phyloP scores from a whole-genome alignment of 1,140 invertebrate genomes.

The Drosophila chauvacae region DNA sequence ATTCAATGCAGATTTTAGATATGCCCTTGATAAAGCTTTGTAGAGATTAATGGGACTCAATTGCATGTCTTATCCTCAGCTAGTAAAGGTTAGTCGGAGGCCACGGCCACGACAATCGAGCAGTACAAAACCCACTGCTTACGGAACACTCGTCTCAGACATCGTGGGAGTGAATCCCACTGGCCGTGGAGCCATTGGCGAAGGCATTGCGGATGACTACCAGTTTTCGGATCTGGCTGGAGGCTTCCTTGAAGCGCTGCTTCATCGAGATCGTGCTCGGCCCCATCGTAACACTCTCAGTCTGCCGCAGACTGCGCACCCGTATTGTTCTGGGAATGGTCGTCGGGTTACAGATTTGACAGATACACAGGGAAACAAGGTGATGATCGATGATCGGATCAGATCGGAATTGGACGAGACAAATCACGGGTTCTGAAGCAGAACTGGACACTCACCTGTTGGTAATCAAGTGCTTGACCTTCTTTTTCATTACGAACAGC shows the following conservation, averaged over 20 bases:
- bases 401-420: slow-evolving; percentile 13
- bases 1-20: not conserved
- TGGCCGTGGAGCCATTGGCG: slow-evolving; percentile 50
- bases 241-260: slow-evolving; percentile 76
- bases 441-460: slow-evolving; percentile 83
- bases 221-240: slow-evolving; percentile 75
- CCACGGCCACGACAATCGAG: slow-evolving; percentile 43
- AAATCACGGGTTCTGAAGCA: not conserved
- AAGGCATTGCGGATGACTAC: slow-evolving; percentile 79
- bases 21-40: not conserved
- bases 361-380: slow-evolving; percentile 4
- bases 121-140: slow-evolving; percentile 22
- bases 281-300: slow-evolving; percentile 67
- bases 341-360: slow-evolving; percentile 12
- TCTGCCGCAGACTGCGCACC: slow-evolving; percentile 75
- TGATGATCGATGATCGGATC: not conserved
- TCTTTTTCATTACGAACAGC: slow-evolving; percentile 87
- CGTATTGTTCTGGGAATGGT: slow-evolving; percentile 68
- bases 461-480: slow-evolving; percentile 85
- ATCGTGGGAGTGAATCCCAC: slow-evolving; percentile 65
- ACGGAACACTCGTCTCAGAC: slow-evolving; percentile 35
- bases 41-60: not conserved
- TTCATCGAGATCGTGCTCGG: slow-evolving; percentile 66
- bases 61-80: not conserved
- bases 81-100: slow-evolving; percentile 24